phyloP scores from a whole-genome alignment of 2,113 vertebrate genomes.

The Laticauda colubrina region DNA sequence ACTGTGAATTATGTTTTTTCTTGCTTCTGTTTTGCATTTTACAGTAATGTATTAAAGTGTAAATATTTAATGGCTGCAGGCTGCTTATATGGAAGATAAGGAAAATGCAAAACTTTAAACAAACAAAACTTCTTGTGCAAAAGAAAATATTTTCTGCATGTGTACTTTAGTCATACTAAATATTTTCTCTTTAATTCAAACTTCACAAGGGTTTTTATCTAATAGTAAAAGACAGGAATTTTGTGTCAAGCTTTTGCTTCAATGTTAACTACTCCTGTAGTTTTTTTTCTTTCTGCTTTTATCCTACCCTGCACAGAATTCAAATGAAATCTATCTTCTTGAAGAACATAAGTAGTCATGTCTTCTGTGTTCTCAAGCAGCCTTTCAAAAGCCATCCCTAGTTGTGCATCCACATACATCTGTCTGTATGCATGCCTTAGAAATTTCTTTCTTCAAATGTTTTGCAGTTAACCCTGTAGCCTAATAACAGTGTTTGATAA shows the following conservation, averaged over 20 bases:
- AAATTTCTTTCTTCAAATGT: background rate
- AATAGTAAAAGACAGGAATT: constrained; percentile 11
- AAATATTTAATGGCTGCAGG: background rate
- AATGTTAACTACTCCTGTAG: constrained; percentile 24
- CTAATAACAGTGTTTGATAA: background rate
- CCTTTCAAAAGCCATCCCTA: background rate
- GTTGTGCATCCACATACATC: background rate
- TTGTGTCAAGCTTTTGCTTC: constrained; percentile 36
- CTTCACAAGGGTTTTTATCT: background rate
- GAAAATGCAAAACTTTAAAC: background rate
- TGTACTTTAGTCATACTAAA: background rate
- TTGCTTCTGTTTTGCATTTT: background rate
- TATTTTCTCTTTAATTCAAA: background rate
- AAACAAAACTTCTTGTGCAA: background rate
- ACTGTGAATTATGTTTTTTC: background rate
- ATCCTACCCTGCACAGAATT: rapidly evolving
- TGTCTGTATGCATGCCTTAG: background rate
- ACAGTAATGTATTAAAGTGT: background rate
- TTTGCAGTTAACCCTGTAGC: background rate
- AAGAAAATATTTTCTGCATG: background rate
- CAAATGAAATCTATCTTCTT: background rate
- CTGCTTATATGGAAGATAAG: background rate
- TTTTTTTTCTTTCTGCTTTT: background rate
- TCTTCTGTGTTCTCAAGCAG: background rate
- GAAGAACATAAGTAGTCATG: background rate